Percentiles rank a stretch among this genome's conserved stretches.
Conservation (phyloP, 2,113 vertebrate genomes). For the Colistium nudipinnis region DNA sequence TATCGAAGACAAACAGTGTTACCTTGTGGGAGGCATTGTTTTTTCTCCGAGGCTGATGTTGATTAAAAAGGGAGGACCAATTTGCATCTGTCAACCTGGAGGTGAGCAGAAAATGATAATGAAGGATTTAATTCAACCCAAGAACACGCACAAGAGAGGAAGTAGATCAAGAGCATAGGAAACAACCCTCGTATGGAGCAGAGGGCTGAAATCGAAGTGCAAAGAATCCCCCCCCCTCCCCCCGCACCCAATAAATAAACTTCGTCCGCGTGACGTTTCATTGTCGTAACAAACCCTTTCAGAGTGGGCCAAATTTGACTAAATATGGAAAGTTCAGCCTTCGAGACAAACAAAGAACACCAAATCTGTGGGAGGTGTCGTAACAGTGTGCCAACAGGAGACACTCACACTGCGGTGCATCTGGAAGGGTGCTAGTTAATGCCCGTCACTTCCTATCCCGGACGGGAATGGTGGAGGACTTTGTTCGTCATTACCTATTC, state of each 20-base stretch:
- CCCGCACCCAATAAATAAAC: slow-evolving; percentile 35
- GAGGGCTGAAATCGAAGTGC: slow-evolving; percentile 23
- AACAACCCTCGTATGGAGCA: slow-evolving; percentile 19
- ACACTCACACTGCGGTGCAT: slow-evolving; percentile 70
- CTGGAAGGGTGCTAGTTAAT: slow-evolving; percentile 70
- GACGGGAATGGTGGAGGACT: slow-evolving; percentile 60
- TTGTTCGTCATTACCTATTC: slow-evolving; percentile 77
- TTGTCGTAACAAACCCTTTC: slow-evolving; percentile 17
- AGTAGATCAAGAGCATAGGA: slow-evolving; percentile 43
- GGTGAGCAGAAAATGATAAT: slow-evolving; percentile 71
- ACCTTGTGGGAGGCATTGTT: slow-evolving; percentile 63
- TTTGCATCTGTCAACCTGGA: slow-evolving; percentile 68
- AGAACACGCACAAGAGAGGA: slow-evolving; percentile 33
- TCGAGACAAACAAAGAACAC: slow-evolving; percentile 32
- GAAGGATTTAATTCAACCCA: slow-evolving; percentile 62
- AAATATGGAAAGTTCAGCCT: slow-evolving; percentile 33
- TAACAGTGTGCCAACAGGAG: slow-evolving; percentile 73
- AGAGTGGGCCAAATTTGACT: slow-evolving; percentile 14
- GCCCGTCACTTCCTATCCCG: slow-evolving; percentile 69
- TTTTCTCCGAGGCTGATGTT: slow-evolving; percentile 57
- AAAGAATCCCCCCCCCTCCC: slow-evolving; percentile 2
- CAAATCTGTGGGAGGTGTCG: slow-evolving; percentile 72
- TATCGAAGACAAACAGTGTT: slow-evolving; percentile 58
- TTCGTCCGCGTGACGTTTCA: slow-evolving; percentile 3
- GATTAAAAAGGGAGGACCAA: slow-evolving; percentile 66